A percentile compares a stretch with the other conserved stretches of the same genome.
These are phyloP conservation scores for Lathamus discolor DNA, from an alignment of 2,113 vertebrate genomes.

Conservation along the genomic window DNA sequence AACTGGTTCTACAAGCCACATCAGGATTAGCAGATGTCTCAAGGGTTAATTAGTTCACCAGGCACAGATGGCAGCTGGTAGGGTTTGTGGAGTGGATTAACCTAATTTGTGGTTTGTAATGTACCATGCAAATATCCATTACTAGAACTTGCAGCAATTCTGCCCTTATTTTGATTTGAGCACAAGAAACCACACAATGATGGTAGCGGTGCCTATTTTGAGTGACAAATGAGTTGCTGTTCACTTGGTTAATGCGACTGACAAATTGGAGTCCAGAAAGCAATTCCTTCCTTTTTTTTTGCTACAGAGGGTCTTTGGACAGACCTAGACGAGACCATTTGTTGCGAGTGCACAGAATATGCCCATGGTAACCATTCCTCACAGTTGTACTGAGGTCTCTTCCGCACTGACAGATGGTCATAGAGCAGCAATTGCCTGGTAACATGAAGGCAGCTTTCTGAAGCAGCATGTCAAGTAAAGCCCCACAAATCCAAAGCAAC, in stretches of 20 bases:
- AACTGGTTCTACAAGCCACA: not conserved
- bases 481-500: not conserved
- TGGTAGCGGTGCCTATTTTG: not conserved
- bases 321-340: not conserved
- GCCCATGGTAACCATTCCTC: not conserved
- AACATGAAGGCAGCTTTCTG: not conserved
- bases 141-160: not conserved
- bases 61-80: conserved; percentile 54
- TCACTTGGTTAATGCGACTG: not conserved
- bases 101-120: conserved; percentile 51
- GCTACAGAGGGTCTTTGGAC: not conserved
- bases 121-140: conserved; percentile 26
- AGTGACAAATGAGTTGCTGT: not conserved
- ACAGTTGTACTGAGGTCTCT: not conserved
- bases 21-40: conserved; percentile 15
- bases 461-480: not conserved
- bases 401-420: conserved; percentile 3
- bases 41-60: conserved; percentile 56
- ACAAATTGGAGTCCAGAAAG: not conserved
- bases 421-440: not conserved
- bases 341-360: not conserved
- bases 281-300: not conserved
- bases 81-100: conserved; percentile 45
- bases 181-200: not conserved
- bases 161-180: not conserved